phyloP scores from a whole-genome alignment of 2,113 vertebrate species.

The Connochaetes taurinus region DNA sequence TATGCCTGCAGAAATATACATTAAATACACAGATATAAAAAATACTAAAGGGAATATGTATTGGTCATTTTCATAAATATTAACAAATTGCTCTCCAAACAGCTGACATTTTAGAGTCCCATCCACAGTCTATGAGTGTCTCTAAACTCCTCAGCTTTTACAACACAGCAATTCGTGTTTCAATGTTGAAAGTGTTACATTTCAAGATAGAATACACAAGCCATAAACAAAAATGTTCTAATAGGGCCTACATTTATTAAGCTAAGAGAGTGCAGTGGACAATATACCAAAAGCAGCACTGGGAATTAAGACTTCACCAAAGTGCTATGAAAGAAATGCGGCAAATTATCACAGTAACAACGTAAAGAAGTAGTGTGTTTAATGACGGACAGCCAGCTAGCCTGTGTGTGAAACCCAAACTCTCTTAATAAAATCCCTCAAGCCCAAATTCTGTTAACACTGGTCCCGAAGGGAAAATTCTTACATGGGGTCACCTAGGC shows the following conservation, averaged over 20 bases:
- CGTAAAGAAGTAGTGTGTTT: neutral
- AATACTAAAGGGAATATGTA: neutral
- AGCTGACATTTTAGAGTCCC: neutral
- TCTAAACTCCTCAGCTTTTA: neutral
- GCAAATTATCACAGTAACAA: neutral
- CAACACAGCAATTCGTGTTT: neutral
- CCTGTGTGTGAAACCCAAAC: neutral
- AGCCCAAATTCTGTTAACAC: neutral
- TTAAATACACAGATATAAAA: neutral
- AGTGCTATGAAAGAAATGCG: neutral
- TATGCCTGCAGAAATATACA: neutral
- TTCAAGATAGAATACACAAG: neutral
- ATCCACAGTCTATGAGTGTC: neutral
- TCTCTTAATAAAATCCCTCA: neutral
- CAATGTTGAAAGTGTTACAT: neutral
- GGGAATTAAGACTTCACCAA: constrained; percentile 1
- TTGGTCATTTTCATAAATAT: neutral
- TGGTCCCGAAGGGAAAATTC: neutral
- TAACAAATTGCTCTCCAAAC: neutral
- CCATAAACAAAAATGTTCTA: neutral
- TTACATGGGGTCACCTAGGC: neutral
- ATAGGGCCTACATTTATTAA: neutral
- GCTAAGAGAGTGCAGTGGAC: neutral
- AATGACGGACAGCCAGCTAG: neutral
- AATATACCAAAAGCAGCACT: neutral